These are phyloP conservation scores for Paratilapia polleni DNA, from an alignment of 2,113 vertebrate species.

Conservation along the genomic window DNA sequence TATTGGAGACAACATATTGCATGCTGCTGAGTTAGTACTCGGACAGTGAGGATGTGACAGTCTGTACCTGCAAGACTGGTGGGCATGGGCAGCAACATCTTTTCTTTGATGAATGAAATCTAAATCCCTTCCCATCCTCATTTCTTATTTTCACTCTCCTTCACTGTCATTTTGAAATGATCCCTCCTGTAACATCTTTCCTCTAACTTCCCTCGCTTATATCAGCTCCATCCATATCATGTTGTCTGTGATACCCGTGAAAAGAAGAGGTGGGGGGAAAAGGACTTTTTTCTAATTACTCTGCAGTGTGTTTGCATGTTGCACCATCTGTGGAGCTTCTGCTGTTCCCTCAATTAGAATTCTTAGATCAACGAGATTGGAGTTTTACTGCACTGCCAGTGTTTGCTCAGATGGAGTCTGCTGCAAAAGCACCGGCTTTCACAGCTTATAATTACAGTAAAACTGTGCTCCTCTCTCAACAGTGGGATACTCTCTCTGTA, in stretches of 20 bases:
- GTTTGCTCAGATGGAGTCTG: conserved; percentile 64
- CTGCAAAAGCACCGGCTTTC: conserved; percentile 45
- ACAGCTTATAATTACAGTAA: conserved; percentile 70
- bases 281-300: conserved; percentile 62
- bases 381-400: conserved; percentile 49
- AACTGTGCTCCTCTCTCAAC: conserved; percentile 40
- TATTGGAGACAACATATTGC: neutral
- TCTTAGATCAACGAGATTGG: conserved; percentile 71
- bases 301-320: conserved; percentile 67
- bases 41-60: neutral
- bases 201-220: neutral
- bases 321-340: conserved; percentile 70
- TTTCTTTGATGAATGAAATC: conserved; percentile 10
- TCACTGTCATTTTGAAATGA: conserved; percentile 2
- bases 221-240: conserved; percentile 20
- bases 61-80: neutral
- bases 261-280: conserved; percentile 1
- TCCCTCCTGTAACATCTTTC: neutral
- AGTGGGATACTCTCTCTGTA: conserved; percentile 25
- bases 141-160: neutral
- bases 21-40: conserved; percentile 1
- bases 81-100: neutral
- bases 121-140: neutral
- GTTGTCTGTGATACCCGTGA: conserved; percentile 31
- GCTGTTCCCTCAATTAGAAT: conserved; percentile 76